Conservation (phyloP, 1,140 invertebrate species). For the Phortica variegata region DNA sequence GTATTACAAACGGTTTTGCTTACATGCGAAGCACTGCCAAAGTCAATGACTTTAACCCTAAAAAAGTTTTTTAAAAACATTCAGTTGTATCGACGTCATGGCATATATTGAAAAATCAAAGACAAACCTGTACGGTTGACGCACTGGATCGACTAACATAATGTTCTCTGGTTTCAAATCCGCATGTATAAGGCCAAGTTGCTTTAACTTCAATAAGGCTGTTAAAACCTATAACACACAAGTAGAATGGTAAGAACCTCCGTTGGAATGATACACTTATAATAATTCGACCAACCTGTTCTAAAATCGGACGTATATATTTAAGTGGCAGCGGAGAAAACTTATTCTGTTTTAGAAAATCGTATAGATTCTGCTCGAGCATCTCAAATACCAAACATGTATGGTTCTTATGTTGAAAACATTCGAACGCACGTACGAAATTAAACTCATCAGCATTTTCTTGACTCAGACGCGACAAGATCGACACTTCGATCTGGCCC, state of each 20-base stretch:
- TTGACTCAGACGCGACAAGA: conserved; percentile 94
- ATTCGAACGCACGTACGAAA: conserved; percentile 99
- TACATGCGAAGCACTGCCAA: conserved; percentile 98
- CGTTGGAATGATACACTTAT: neutral
- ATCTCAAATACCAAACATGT: conserved; percentile 99
- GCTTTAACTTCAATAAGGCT: conserved; percentile 94
- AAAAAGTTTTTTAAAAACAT: no score
- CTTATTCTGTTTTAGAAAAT: conserved; percentile 99
- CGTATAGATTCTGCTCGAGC: conserved; percentile 99
- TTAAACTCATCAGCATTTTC: conserved; percentile 99
- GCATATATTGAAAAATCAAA: neutral
- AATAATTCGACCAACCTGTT: conserved; percentile 73
- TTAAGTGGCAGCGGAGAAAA: conserved; percentile 97
- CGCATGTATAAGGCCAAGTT: conserved; percentile 98
- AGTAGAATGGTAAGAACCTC: neutral
- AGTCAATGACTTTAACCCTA: conserved; percentile 97
- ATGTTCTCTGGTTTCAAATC: conserved; percentile 99
- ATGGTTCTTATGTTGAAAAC: conserved; percentile 99
- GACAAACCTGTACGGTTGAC: conserved; percentile 79
- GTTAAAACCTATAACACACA: conserved; percentile 66
- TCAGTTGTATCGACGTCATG: no score
- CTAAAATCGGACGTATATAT: conserved; percentile 97
- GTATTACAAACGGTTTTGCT: conserved; percentile 99
- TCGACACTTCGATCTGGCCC: conserved; percentile 99
- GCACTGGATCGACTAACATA: conserved; percentile 96